Percentiles rank a stretch among this genome's conserved stretches.
phyloP scores from a whole-genome alignment of 2,888 invertebrate genomes.

The Plagodis pulveraria region DNA sequence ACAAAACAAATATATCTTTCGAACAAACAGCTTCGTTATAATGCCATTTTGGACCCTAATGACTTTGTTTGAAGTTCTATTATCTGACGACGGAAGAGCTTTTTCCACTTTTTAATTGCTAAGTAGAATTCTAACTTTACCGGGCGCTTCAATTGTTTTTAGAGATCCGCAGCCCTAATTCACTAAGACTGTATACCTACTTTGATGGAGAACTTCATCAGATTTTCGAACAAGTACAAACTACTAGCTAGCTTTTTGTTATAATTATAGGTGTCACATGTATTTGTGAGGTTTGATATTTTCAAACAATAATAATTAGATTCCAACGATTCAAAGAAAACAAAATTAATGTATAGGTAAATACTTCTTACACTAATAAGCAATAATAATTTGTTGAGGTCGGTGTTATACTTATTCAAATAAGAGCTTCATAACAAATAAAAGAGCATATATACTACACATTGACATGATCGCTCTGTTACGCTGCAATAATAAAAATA shows the following conservation, averaged over 20 bases:
- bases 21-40: constrained; percentile 53
- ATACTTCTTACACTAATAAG: too few species aligned
- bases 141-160: constrained; percentile 57
- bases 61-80: constrained; percentile 55
- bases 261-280: not conserved
- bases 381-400: too few species aligned
- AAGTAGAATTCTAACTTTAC: constrained; percentile 62
- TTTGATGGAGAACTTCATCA: constrained; percentile 16
- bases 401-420: too few species aligned
- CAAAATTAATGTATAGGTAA: too few species aligned
- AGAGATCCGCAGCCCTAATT: constrained; percentile 47
- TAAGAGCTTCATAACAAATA: too few species aligned
- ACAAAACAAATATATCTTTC: constrained; percentile 71
- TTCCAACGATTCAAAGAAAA: too few species aligned
- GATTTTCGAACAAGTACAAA: constrained; percentile 9
- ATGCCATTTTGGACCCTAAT: constrained; percentile 62
- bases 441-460: too few species aligned
- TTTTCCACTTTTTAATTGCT: constrained; percentile 73
- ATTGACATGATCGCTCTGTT: too few species aligned
- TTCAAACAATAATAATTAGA: too few species aligned
- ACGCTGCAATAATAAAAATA: too few species aligned
- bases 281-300: too few species aligned
- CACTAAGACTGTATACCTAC: constrained; percentile 23
- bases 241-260: constrained; percentile 1
- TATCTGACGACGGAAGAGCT: constrained; percentile 55